Percentiles rank a stretch among this genome's conserved stretches.
Conservation (phyloP, 2,888 invertebrate species). For the Endomychus coccineus region DNA sequence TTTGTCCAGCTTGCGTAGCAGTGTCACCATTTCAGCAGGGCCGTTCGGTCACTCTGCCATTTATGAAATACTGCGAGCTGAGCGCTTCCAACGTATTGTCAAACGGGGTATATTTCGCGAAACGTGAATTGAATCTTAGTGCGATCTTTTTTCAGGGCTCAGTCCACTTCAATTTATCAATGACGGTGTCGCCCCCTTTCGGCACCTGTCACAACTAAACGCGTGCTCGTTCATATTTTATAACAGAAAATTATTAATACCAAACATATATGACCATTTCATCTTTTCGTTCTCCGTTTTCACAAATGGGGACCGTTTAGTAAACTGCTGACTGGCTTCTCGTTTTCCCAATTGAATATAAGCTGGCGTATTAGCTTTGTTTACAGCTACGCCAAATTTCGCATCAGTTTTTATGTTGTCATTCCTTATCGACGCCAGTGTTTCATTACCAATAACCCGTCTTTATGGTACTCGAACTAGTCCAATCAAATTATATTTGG, state of each 20-base stretch:
- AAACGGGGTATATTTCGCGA: constrained; percentile 36
- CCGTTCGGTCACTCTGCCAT: constrained; percentile 7
- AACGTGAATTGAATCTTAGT: constrained; percentile 41
- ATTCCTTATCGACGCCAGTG: constrained; percentile 22
- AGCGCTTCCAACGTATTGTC: constrained; percentile 26
- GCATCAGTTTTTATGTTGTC: constrained; percentile 23
- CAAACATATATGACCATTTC: too few species aligned
- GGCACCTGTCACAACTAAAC: constrained; percentile 39
- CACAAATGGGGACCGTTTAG: constrained; percentile 5
- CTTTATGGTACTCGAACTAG: constrained; percentile 27
- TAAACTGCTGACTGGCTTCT: constrained; percentile 4
- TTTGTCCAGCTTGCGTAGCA: too few species aligned
- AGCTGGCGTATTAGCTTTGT: constrained; percentile 22
- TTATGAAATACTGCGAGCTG: constrained; percentile 13
- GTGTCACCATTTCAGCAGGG: too few species aligned
- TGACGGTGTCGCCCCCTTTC: constrained; percentile 39
- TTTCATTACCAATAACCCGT: constrained; percentile 24
- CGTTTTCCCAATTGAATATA: constrained; percentile 5
- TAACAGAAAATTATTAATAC: constrained; percentile 34
- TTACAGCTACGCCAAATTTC: constrained; percentile 24
- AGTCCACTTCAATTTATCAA: constrained; percentile 42
- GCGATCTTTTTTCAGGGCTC: constrained; percentile 25
- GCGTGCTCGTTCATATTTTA: constrained; percentile 38
- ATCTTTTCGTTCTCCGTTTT: not conserved
- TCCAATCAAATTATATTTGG: too few species aligned